Percentiles rank a stretch among this genome's conserved stretches.
These are phyloP conservation scores for Glaucidium brasilianum DNA, from an alignment of 2,113 vertebrate genomes.

Conservation along the genomic window DNA sequence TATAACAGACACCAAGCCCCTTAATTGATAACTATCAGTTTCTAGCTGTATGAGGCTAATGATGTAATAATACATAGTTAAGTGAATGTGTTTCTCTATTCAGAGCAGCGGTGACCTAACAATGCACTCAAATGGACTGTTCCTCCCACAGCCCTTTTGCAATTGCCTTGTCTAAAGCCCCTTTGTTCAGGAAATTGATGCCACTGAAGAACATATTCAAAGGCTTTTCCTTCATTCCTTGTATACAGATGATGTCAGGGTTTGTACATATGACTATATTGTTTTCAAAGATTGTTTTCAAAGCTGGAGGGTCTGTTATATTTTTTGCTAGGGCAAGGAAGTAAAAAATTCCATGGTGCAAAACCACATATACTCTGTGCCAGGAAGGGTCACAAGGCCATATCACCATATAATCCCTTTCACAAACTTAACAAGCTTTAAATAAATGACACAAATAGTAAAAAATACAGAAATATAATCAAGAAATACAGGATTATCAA, in stretches of 20 bases:
- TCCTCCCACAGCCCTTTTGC: neutral
- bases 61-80: neutral
- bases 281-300: neutral
- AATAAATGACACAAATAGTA: neutral
- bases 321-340: neutral
- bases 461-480: neutral
- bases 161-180: neutral
- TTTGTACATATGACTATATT: neutral
- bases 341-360: neutral
- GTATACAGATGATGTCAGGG: neutral
- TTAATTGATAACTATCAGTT: neutral
- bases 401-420: neutral
- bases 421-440: neutral
- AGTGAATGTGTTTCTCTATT: neutral
- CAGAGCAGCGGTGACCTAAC: neutral
- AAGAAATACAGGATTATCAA: neutral
- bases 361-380: neutral
- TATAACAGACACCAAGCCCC: neutral
- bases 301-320: neutral
- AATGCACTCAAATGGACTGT: neutral
- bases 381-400: neutral
- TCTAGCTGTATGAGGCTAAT: neutral
- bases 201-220: neutral
- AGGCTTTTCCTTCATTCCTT: neutral
- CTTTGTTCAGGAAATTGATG: neutral